Base-by-base conservation (phyloP, 2,797 vertebrate species). In the Danionella dracula region DNA sequence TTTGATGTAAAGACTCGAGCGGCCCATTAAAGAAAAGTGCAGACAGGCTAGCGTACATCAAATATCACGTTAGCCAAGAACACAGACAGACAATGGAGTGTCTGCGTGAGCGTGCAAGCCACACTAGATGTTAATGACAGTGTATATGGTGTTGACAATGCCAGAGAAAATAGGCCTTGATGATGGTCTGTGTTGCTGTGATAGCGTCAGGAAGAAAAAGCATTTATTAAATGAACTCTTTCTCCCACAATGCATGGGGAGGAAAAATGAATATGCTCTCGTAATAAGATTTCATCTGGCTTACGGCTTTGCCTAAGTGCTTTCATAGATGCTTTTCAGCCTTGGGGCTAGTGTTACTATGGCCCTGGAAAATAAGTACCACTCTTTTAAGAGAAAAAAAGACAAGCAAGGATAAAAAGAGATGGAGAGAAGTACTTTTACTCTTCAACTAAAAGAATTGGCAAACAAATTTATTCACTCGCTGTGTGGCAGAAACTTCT, bases 201-300 rank as follows among this genome's bases (percentile, higher is more conserved):
- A 86, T 86, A 80, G 74, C 73, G 56, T 79, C 78, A 66, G 46
- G 78, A 83, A 80, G 83, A 77, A 77, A 79, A 77, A 70, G 82
- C 76, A 77, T 87, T 84, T 86, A 85, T 87, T 87, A 82, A 84
- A 82, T 85, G 83, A 86, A 87, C 80, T 79, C 83, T 78, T 78
- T 80, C 78, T 78, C 83, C 79, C 73, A 72, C 58, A 86, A 83
- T 86, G 83, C 84, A 86, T 83, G 80, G 62, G 75, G 72, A 32
- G 75, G 76, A 66, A 82, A 72, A 78, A 83, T 76, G 81, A 83
- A 84, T 84, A 81, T 70, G 82, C 65, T 23, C 76, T 78, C 76
- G 83, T 87, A 89, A 89, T 83, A 84, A 85, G 85, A 85, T 89
- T 87, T 85, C 83, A 87, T 88, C 81, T 84, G 81, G 73, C 85